Evolutionary conservation across 1,140 invertebrate species (phyloP).

Genomic region (Pseudobourletiella spinata): DNA sequence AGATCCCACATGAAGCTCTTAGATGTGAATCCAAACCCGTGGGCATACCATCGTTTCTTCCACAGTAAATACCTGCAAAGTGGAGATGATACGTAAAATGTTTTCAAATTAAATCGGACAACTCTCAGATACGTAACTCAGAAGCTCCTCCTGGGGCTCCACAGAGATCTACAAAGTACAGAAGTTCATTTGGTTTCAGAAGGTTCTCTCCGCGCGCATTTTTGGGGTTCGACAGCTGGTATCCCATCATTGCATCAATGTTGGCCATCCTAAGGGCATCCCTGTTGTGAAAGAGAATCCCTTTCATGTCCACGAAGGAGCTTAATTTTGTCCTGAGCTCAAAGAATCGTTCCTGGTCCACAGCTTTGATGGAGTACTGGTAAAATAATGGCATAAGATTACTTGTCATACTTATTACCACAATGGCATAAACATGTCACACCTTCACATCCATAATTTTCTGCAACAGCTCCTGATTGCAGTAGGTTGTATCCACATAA

Average conservation of each 20-base stretch:
- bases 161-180: constrained; percentile 96
- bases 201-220: constrained; percentile 34
- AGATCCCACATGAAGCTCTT: no score
- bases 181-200: constrained; percentile 45
- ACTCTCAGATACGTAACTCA: no score
- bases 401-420: no score
- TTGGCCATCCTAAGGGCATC: constrained; percentile 99
- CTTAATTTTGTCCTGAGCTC: neutral
- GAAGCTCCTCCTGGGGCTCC: constrained; percentile 92
- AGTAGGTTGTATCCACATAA: constrained; percentile 29
- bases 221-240: constrained; percentile 78
- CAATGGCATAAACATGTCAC: no score
- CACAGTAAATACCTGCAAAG: constrained; percentile 61
- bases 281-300: constrained; percentile 70
- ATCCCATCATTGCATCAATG: constrained; percentile 82
- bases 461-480: constrained; percentile 17
- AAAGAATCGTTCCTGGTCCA: neutral
- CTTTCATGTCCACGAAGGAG: neutral
- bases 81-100: neutral
- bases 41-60: constrained; percentile 74
- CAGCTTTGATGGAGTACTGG: neutral
- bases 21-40: constrained; percentile 97
- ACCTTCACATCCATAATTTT: constrained; percentile 30
- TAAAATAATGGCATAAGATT: no score
- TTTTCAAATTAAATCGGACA: neutral